Conservation (phyloP, 2,888 invertebrate species). For the Myopa testacea region DNA sequence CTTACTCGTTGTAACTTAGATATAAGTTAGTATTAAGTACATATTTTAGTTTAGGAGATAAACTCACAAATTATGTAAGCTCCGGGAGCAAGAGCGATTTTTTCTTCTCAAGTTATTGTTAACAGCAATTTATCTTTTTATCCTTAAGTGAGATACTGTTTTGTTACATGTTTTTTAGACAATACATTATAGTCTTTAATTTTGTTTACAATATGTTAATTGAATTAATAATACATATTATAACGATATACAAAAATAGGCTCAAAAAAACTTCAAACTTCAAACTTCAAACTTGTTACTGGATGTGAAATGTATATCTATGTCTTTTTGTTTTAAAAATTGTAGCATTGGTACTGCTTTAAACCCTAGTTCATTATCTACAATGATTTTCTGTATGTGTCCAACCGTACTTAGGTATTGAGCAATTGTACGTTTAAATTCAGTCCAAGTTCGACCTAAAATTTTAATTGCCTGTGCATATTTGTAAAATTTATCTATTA, state of each 20-base stretch:
- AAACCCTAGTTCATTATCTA: slow-evolving; percentile 1
- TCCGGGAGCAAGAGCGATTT: too few relatives aligned
- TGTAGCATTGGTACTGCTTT: slow-evolving; percentile 14
- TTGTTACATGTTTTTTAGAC: slow-evolving; percentile 29
- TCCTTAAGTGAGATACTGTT: slow-evolving; percentile 38
- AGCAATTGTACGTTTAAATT: slow-evolving; percentile 30
- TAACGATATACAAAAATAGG: too few relatives aligned
- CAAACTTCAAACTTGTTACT: too few relatives aligned
- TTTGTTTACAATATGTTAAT: too few relatives aligned
- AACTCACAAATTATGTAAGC: slow-evolving; percentile 40
- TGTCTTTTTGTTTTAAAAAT: slow-evolving; percentile 22
- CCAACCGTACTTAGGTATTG: slow-evolving; percentile 25
- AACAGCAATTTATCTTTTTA: too few relatives aligned
- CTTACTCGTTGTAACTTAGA: too few relatives aligned
- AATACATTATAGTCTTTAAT: too few relatives aligned
- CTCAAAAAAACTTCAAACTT: too few relatives aligned
- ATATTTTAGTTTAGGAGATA: slow-evolving; percentile 8
- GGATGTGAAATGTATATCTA: not conserved
- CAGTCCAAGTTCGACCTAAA: slow-evolving; percentile 27
- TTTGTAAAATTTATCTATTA: slow-evolving; percentile 35
- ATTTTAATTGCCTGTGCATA: slow-evolving; percentile 29
- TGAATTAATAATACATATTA: too few relatives aligned
- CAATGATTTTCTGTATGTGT: slow-evolving; percentile 12
- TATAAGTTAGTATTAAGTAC: too few relatives aligned
- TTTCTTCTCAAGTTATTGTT: too few relatives aligned